phyloP scores from a whole-genome alignment of 2,888 invertebrate genomes.

The Xestoiulus laeticollis region DNA sequence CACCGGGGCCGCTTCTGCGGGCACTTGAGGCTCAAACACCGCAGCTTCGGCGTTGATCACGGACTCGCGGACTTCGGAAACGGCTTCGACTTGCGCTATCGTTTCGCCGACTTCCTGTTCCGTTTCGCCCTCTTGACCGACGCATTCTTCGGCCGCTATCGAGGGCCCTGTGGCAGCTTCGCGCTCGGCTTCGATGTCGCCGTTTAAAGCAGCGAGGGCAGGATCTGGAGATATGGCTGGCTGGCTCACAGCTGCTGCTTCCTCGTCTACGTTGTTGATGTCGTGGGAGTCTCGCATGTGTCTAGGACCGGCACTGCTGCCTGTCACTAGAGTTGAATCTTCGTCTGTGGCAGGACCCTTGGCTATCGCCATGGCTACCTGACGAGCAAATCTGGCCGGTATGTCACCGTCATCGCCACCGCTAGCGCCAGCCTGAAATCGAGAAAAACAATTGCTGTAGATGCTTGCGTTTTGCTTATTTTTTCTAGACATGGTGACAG shows the following conservation, averaged over 20 bases:
- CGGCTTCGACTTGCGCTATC: not conserved
- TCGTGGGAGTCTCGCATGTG: not conserved
- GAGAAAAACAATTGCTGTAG: not conserved
- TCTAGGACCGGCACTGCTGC: conserved; percentile 16
- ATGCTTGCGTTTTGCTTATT: not conserved
- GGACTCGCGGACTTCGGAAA: not conserved
- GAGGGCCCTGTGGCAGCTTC: not conserved
- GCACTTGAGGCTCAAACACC: not conserved
- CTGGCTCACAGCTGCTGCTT: not conserved
- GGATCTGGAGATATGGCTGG: not conserved
- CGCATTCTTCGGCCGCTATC: not conserved
- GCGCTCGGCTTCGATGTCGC: not conserved
- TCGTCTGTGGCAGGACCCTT: not conserved
- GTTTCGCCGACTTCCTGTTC: not conserved
- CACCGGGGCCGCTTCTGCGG: not conserved
- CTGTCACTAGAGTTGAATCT: not conserved
- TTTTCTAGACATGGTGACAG: no score
- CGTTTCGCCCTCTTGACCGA: not conserved
- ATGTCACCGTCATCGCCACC: conserved; percentile 39
- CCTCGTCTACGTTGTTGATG: not conserved
- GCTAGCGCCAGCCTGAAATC: not conserved
- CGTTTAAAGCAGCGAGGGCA: not conserved
- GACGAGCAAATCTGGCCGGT: conserved; percentile 53
- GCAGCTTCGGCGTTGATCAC: not conserved
- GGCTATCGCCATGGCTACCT: conserved; percentile 50